Base-by-base conservation (phyloP, 2,797 vertebrate species). In the Glossophaga mutica region DNA sequence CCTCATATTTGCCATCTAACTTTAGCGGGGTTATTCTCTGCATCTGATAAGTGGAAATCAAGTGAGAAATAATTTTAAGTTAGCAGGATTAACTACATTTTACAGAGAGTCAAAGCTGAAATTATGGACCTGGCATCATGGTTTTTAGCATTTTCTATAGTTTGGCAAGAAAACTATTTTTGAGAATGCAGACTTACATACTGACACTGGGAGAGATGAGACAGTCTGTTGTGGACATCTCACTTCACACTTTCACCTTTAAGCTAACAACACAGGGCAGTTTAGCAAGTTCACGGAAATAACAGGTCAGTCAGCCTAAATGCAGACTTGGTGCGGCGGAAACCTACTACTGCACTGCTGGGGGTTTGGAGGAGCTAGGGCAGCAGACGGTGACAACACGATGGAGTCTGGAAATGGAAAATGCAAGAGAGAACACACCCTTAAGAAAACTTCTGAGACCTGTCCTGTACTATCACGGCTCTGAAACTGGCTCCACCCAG, bases 381-480 rank as follows among this genome's bases (percentile, higher is more conserved):
- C 9, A 34, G 50, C 78, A 95, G 94, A 91, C 7, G 9, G 76
- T 71, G 87, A 92, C 74, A 90, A 21, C 24, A 90, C 4, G 5
- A 91, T 87, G 26, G 92, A 88, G 70, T 32, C 39, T 88, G n/a
- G 62, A 93, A 81, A 95, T 67, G 77, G 82, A 96, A 96, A 96
- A 90, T 73, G 62, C 2, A 52, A 46, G 78, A 62, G 44, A 57
- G 68, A 82, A 94, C 68, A 87, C 48, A 37, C 14, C 46, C 85
- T 87, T 93, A 39, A 59, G 52, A 90, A 96, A 90, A 73, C 32
- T 74, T 96, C 67, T 95, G 81, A 96, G 76, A 88, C 39, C 86
- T 90, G 52, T 65, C 42, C 46, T 86, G 24, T 65, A 85, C 67
- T 24, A 93, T 46, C 55, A 94, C 86, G 44, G 67, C 52, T 77